Conservation (phyloP, 2,113 vertebrate genomes). For the Nipponia nippon region DNA sequence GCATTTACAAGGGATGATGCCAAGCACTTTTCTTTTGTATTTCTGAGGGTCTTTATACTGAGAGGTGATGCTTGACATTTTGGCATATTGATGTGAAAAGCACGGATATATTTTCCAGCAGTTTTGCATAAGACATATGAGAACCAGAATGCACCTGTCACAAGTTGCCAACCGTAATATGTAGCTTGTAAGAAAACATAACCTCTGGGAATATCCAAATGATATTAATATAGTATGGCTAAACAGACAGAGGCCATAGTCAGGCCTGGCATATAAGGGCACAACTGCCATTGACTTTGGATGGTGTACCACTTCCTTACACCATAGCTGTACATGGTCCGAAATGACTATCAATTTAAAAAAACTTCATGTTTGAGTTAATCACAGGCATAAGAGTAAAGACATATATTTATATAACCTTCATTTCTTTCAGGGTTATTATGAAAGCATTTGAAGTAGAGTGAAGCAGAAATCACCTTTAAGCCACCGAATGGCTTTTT, state of each 20-base stretch:
- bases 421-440: neutral
- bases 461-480: neutral
- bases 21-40: neutral
- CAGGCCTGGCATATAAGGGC: neutral
- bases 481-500: neutral
- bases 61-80: conserved; percentile 20
- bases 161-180: neutral
- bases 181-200: neutral
- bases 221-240: conserved; percentile 28
- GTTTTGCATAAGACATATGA: neutral
- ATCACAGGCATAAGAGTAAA: neutral
- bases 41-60: neutral
- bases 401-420: neutral
- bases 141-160: conserved; percentile 34
- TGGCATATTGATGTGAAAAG: conserved; percentile 25
- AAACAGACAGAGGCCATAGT: neutral
- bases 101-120: neutral
- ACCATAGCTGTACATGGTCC: neutral
- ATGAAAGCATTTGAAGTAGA: neutral
- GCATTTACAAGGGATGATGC: conserved; percentile 13
- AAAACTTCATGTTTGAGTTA: neutral
- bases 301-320: neutral
- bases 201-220: conserved; percentile 40
- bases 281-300: neutral
- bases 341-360: neutral